A percentile compares a stretch with the other conserved stretches of the same genome.
These are phyloP conservation scores for Formica aserva DNA, from an alignment of 2,888 invertebrate genomes.

Conservation along the genomic window DNA sequence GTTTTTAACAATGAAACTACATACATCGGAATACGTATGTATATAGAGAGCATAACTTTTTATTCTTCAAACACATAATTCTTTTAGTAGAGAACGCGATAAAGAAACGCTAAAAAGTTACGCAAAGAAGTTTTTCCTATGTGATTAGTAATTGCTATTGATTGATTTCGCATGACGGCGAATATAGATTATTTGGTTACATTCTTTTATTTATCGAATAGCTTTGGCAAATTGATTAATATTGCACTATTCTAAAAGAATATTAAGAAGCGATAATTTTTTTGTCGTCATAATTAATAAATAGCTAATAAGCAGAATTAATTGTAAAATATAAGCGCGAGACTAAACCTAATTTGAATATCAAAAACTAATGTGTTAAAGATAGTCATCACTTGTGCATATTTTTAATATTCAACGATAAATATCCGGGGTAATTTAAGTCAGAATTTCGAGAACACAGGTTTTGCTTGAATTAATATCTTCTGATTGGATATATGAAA, in stretches of 20 bases:
- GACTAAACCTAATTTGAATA: background rate
- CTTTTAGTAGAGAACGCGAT: background rate
- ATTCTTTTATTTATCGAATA: background rate
- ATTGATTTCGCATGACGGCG: background rate
- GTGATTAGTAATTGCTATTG: slow-evolving; percentile 19
- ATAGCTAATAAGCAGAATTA: no score
- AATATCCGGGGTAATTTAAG: background rate
- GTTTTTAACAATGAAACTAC: no score
- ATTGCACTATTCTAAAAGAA: slow-evolving; percentile 1
- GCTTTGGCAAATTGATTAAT: background rate
- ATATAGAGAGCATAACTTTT: background rate
- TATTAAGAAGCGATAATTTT: background rate
- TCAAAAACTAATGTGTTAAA: background rate
- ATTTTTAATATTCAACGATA: slow-evolving; percentile 8
- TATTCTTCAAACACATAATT: slow-evolving; percentile 13
- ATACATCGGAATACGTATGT: no score
- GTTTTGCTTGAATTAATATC: background rate
- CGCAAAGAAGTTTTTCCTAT: background rate
- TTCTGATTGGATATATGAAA: background rate
- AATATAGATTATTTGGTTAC: background rate
- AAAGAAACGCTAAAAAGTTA: background rate
- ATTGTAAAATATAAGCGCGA: background rate
- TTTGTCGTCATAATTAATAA: background rate
- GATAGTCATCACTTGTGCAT: background rate
- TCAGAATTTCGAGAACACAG: no score